Conservation (phyloP, 2,797 vertebrate species). For the Rhyacichthys aspro region DNA sequence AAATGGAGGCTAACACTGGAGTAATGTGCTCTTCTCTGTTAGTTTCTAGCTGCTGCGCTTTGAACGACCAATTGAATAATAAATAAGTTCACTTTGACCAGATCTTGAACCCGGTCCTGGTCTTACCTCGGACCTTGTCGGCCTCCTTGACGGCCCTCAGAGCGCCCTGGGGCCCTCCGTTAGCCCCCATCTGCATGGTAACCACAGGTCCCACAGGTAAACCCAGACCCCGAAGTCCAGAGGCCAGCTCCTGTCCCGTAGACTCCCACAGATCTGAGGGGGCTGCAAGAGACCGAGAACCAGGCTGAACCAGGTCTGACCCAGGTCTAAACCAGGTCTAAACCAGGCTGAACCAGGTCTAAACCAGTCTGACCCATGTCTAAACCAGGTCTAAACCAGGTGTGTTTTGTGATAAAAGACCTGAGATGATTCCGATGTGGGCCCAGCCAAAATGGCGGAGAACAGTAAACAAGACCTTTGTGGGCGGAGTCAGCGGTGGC, state of each 20-base stretch:
- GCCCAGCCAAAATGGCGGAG: slow-evolving; percentile 86
- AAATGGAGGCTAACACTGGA: too few species aligned
- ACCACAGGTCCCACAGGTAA: slow-evolving; percentile 80
- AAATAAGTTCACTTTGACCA: not conserved
- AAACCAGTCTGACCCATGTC: too few species aligned
- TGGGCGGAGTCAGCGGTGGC: slow-evolving; percentile 68
- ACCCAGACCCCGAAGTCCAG: slow-evolving; percentile 75
- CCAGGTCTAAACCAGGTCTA: not conserved
- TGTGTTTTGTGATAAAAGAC: slow-evolving; percentile 18
- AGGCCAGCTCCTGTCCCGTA: slow-evolving; percentile 78
- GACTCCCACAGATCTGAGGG: slow-evolving; percentile 83
- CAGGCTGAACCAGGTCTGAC: not conserved
- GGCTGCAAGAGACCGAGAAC: slow-evolving; percentile 58
- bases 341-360: not conserved
- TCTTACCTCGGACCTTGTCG: slow-evolving; percentile 79
- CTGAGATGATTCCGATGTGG: slow-evolving; percentile 80
- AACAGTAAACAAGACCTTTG: slow-evolving; percentile 74
- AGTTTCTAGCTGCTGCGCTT: too few species aligned
- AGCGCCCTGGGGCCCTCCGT: slow-evolving; percentile 60
- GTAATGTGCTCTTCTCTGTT: too few species aligned
- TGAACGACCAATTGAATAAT: too few species aligned
- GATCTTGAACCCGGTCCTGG: too few species aligned
- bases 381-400: fast-evolving
- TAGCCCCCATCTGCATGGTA: slow-evolving; percentile 56
- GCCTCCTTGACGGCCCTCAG: slow-evolving; percentile 71